Base-by-base conservation (phyloP, 2,113 vertebrate genomes). In the Phylloscopus whistleri region DNA sequence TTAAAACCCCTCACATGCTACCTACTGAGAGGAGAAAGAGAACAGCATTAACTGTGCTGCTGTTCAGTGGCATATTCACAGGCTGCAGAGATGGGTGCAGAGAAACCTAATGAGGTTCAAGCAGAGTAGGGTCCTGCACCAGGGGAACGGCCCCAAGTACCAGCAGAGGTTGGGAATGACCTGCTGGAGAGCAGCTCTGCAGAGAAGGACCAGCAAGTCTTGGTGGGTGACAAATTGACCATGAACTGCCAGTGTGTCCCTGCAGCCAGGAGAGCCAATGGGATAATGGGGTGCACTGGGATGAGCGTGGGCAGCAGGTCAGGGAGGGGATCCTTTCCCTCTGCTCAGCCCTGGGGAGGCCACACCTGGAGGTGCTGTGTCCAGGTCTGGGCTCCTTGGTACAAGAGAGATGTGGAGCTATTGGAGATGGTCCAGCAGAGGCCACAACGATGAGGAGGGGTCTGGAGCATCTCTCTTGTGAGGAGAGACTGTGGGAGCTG, bases 161-260 rank as follows among this genome's bases (percentile, higher is more conserved):
- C 24, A 35, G 21, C 18, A 49, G 4, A 43, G 5, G 20, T 0
- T 41, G 30, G 49, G n/a, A 7, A 10, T 26, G 16, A 30, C 4
- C 24, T 55, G 16, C 9, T 49, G 27, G 49, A 72, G 35, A 56
- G 21, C 26, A 72, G 49, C 30, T 49, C 67, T 49, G 49, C 58
- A 22, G 75, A 49, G 30, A 26, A 64, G 43, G 26, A 64, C 9
- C 6, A 4, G 21, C 5, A 19, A 30, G 26, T 27, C 21, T 16
- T 64, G 41, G 9, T 22, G 14, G 3, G 16, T 80, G 26, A 64
- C 11, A 56, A 72, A n/a, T 3, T 64, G 35, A 18, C 5, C 26
- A 2, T 15, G 21, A 72, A 5, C n/a, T 46, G 18, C 13, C 46
- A 28, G 15, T 2, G 15, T 53, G n/a, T 37, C 33, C n/a, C 4